Evolutionary conservation across 2,888 invertebrate species (phyloP), one percentile per base, ranked within the genome.

Genomic region (Phorcus lineatus): DNA sequence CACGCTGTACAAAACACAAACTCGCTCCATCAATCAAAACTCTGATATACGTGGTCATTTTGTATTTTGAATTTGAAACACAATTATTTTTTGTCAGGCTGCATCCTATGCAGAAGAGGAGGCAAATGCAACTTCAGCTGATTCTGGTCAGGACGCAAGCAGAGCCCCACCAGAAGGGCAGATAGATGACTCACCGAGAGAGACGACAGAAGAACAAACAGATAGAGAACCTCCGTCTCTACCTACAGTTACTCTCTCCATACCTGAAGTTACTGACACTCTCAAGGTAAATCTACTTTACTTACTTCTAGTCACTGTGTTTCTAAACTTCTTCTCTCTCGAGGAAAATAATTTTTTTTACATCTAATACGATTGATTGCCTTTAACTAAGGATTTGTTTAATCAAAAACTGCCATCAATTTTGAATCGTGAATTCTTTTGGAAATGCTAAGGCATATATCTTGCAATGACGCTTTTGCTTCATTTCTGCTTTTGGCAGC

Each of bases 81-180:
- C 2, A 2, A 7, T 40, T 13, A 24, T 74, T 11, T 74, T n/a
- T n/a, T 6, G 40, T 52, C 24, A 74, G 82, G 80, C 75, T 19
- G 82, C 82, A 52, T 78, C 80, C 22, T 24, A 52, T 19, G 74
- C 40, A 16, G 70, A 74, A 16, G 40, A 74, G 13, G 40, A 36
- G 13, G 47, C 47, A 47, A 6, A 13, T 11, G 47, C 74, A 74
- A 16, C 11, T 22, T 52, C 40, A 52, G 52, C 4, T 19, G 13
- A 24, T 24, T 11, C 53, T 52, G 52, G 28, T 52, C 24, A 74
- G 74, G 19, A 47, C 9, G 24, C 53, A 22, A 24, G 52, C 6
- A 24, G 16, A 0, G 52, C 2, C 3, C 74, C 74, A 53, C 16
- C 53, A 74, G 74, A 53, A 13, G 74, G 24, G 24, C 22, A 19